A percentile compares a stretch with the other conserved stretches of the same genome.
Evolutionary conservation across 2,113 vertebrate genomes (phyloP).

Genomic region (Esox niger): DNA sequence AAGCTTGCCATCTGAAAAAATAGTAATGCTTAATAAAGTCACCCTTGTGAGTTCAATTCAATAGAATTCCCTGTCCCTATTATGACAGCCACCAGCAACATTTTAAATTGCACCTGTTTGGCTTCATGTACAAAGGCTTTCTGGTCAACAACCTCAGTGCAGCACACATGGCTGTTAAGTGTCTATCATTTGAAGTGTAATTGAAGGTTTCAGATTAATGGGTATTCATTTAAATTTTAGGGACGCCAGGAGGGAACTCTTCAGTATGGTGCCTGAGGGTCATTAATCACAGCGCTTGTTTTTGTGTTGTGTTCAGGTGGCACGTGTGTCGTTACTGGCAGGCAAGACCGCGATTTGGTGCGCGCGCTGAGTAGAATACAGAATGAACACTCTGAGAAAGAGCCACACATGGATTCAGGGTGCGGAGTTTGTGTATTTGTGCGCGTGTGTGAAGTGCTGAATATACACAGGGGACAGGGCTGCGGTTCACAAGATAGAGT

Average conservation of each 20-base stretch:
- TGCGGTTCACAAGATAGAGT: conserved; percentile 9
- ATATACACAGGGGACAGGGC: conserved; percentile 10
- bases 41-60: no score
- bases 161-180: not conserved
- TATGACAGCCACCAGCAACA: no score
- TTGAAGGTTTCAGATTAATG: not conserved
- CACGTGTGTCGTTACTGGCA: conserved; percentile 3
- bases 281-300: conserved; percentile 48
- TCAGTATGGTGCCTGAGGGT: not conserved
- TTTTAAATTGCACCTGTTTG: no score
- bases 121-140: not conserved
- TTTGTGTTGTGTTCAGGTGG: conserved; percentile 6
- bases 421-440: conserved; percentile 12
- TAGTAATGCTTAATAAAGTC: no score
- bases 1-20: no score
- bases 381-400: conserved; percentile 27
- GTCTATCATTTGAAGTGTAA: conserved; percentile 1
- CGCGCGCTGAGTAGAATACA: conserved; percentile 16
- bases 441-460: not conserved
- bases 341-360: conserved; percentile 13
- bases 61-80: no score
- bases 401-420: conserved; percentile 8
- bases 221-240: conserved; percentile 5
- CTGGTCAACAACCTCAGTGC: not conserved
- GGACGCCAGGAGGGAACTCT: conserved; percentile 10